Conservation (phyloP, 2,113 vertebrate species). For the Zeus faber region DNA sequence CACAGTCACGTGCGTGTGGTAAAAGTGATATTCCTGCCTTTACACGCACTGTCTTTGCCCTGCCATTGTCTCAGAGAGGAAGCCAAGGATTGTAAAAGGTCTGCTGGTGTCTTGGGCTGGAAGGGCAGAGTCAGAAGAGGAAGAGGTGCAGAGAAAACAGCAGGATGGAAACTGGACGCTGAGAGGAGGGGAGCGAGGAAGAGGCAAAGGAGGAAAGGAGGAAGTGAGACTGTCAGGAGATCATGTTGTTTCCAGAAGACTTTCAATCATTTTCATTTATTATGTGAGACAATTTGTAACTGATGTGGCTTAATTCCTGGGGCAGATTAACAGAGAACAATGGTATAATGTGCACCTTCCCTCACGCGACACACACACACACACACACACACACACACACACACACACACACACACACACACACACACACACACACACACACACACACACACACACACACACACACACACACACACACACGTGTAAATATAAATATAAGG, state of each 20-base stretch:
- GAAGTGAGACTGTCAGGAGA: not conserved
- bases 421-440: too few relatives aligned
- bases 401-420: too few relatives aligned
- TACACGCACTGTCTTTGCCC: slow-evolving; percentile 32
- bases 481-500: too few relatives aligned
- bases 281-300: not conserved
- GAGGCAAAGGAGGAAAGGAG: not conserved
- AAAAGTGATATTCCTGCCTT: not conserved
- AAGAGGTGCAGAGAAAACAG: slow-evolving; percentile 38
- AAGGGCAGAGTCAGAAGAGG: slow-evolving; percentile 20
- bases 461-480: too few relatives aligned
- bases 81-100: slow-evolving; percentile 37
- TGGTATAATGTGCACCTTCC: too few relatives aligned
- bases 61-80: slow-evolving; percentile 61
- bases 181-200: slow-evolving; percentile 12
- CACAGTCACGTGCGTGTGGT: too few relatives aligned
- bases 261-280: too few relatives aligned
- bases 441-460: too few relatives aligned
- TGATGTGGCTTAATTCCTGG: not conserved
- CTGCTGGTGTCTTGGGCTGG: slow-evolving; percentile 23
- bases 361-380: not conserved
- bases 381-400: not conserved
- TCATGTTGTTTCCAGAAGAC: too few relatives aligned
- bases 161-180: slow-evolving; percentile 27
- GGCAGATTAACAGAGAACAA: too few relatives aligned